Base-by-base conservation (phyloP, 2,888 invertebrate genomes). In the Drosophila quinaria region DNA sequence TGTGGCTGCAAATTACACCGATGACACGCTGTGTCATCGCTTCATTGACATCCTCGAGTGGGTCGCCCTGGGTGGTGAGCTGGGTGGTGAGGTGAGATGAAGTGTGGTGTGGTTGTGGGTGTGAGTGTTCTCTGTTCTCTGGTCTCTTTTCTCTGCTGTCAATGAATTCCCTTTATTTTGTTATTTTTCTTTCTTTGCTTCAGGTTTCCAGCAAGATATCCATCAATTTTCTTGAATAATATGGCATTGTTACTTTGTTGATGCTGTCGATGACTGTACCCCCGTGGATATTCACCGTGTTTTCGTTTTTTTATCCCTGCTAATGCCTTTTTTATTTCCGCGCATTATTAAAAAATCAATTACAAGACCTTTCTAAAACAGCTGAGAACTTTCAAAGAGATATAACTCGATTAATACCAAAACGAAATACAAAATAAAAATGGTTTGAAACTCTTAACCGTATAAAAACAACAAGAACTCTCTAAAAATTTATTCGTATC, bases 11-110 rank as follows among this genome's bases (percentile, higher is more conserved):
- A 86, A 86, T 86, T 86, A 87, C 89, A 76, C 73, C 74, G 86
- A 84, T 88, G 89, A 88, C 87, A 88, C 80, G 86, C 86, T 86
- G 87, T 63, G 86, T 86, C 86, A 87, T 88, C 80, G 88, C 86
- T 63, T 81, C 79, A 82, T 85, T 74, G 84, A 85, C 84, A 72
- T 76, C 51, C 56, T 68, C 75, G 55, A 75, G 61, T 56, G 69
- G 52, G 47, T 52, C 60, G 35, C 55, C 29, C 61, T 15, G 61
- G 44, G 50, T 42, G 52, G 66, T 9, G 44, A 9, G 52, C 19
- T 47, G 42, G 31, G 25, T 42, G 42, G 35, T 10, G 41, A 11
- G 39, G 35, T 22, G 15, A 37, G n/a, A 37, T 37, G 13, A 19
- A 39, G 33, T 1, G 6, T 8, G 1, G 33, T 37, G 13, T 37